Base-by-base conservation (phyloP, 2,888 invertebrate genomes). In the Drosophila dives region DNA sequence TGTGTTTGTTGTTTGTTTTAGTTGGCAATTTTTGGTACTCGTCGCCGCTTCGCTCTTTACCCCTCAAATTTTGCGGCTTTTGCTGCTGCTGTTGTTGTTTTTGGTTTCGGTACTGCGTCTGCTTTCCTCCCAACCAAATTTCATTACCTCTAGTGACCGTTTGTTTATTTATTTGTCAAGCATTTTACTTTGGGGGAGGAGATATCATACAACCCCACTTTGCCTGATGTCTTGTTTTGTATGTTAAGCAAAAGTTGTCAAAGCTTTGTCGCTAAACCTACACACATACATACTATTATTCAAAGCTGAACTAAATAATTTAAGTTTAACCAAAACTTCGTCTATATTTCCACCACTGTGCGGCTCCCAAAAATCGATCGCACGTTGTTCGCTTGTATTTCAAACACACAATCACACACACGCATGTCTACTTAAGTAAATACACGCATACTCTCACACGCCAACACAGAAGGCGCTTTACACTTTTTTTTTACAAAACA, bases 71-170 rank as follows among this genome's bases (percentile, higher is more conserved):
- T 83, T 78, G 78, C 83, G 75, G 80, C 82, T 73, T 75, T 75
- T 68, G 66, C 49, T 74, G 45, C 34, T 77, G 65, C 42, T 69
- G n/a, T 50, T 66, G 42, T 63, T 70, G 48, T 58, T 73, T 56
- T 70, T 78, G 59, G 67, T 72, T 55, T 54, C 63, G 48, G 29
- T 51, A 23, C 51, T 56, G 55, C 48, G 49, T 51, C 64, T 63
- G 54, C 23, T 40, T 33, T 50, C 42, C 48, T 62, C 63, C 72
- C 32, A 53, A 54, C 72, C 53, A 84, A 81, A 87, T 77, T 84
- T 85, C 85, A 86, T 85, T 85, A 85, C 86, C 84, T 86, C 78
- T 61, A 82, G 80, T 82, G 75, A 69, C 66, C 77, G 87, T 80
- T 82, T 83, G 87, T 83, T 87, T 87, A 77, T 85, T 87, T 85